Conservation (phyloP, 2,797 vertebrate genomes). For the Nannoperca obscura region DNA sequence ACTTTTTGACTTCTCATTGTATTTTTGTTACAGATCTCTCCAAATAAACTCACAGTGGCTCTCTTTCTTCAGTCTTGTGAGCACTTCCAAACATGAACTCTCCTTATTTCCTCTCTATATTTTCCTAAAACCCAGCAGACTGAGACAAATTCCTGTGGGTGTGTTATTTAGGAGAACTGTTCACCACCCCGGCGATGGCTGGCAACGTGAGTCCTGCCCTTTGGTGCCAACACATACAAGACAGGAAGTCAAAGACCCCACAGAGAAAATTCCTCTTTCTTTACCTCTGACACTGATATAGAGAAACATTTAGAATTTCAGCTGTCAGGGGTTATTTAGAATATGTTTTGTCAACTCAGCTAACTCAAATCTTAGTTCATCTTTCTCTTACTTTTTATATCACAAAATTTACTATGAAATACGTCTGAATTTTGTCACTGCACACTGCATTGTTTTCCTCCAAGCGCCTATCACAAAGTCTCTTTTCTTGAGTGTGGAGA, state of each 20-base stretch:
- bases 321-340: not conserved
- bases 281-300: slow-evolving; percentile 18
- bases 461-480: not conserved
- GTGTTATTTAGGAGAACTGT: slow-evolving; percentile 63
- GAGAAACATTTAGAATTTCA: slow-evolving; percentile 24
- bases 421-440: slow-evolving; percentile 2
- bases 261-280: slow-evolving; percentile 30
- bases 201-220: slow-evolving; percentile 42
- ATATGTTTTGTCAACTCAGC: slow-evolving; percentile 1
- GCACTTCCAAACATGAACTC: slow-evolving; percentile 42
- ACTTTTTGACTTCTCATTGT: slow-evolving; percentile 9
- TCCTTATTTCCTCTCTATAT: slow-evolving; percentile 59
- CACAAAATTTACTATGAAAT: slow-evolving; percentile 1
- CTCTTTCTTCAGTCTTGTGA: slow-evolving; percentile 6
- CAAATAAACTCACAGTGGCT: slow-evolving; percentile 9
- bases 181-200: slow-evolving; percentile 63
- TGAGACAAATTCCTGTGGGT: slow-evolving; percentile 64
- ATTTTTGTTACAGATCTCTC: slow-evolving; percentile 20
- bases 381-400: slow-evolving; percentile 16
- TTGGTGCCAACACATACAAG: slow-evolving; percentile 64
- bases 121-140: slow-evolving; percentile 64
- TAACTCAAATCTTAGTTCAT: slow-evolving; percentile 4
- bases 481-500: slow-evolving; percentile 20
- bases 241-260: slow-evolving; percentile 56
- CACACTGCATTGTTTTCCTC: slow-evolving; percentile 24